These are phyloP conservation scores for Miniopterus natalensis DNA, from an alignment of 2,113 vertebrate species.

Conservation along the genomic window DNA sequence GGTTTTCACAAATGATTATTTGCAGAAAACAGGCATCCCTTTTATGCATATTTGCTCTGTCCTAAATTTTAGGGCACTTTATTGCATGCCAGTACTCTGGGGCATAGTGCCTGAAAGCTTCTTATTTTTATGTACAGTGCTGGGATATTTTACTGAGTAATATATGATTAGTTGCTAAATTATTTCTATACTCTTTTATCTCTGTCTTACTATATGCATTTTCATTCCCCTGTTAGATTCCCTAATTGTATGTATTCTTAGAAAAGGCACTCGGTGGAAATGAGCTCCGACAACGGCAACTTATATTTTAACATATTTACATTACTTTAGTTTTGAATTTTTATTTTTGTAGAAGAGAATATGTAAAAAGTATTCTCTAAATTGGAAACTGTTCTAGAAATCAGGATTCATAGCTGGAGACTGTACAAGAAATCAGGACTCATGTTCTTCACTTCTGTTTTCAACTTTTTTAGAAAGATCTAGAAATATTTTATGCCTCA, in stretches of 20 bases:
- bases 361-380: not conserved
- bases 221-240: not conserved
- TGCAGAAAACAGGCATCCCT: not conserved
- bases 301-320: not conserved
- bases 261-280: not conserved
- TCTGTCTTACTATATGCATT: not conserved
- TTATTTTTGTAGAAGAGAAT: not conserved
- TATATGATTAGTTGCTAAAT: slow-evolving; percentile 5
- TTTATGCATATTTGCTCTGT: not conserved
- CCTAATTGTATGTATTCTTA: not conserved
- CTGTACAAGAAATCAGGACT: not conserved
- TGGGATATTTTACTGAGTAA: not conserved
- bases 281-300: not conserved
- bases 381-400: not conserved
- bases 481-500: not conserved
- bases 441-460: not conserved
- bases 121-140: not conserved
- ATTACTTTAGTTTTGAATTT: slow-evolving; percentile 29
- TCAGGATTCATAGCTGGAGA: not conserved
- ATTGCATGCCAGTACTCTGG: not conserved
- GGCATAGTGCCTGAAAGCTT: not conserved
- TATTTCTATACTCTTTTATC: not conserved
- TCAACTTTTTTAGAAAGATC: not conserved
- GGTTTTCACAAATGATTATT: slow-evolving; percentile 36
- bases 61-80: not conserved